Evolutionary conservation across 2,888 invertebrate species (phyloP).

Genomic region (Nesidiocoris tenuis): DNA sequence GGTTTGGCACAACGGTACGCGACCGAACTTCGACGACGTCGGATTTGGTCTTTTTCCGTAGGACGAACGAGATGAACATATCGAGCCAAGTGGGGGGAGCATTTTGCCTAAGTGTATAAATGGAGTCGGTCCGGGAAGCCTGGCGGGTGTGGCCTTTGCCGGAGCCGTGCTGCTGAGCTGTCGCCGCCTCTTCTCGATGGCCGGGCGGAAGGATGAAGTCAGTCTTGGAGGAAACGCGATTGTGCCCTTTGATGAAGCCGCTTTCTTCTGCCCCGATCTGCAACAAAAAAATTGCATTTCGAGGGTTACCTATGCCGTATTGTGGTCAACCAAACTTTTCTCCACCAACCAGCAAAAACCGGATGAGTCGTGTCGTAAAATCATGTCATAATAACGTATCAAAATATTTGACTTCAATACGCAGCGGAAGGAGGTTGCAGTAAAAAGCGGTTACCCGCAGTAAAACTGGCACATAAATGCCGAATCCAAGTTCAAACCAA

Average conservation of each 20-base stretch:
- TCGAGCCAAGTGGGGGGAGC: slow-evolving; percentile 73
- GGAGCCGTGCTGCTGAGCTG: slow-evolving; percentile 47
- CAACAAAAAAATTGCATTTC: slow-evolving; percentile 11
- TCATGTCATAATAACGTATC: no score
- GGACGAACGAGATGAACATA: slow-evolving; percentile 64
- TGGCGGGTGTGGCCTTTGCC: slow-evolving; percentile 75
- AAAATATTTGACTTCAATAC: no score
- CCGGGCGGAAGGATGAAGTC: slow-evolving; percentile 87
- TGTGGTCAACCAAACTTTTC: not conserved
- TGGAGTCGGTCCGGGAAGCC: slow-evolving; percentile 84
- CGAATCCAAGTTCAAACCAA: no score
- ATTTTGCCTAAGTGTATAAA: slow-evolving; percentile 78
- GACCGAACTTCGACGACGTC: slow-evolving; percentile 66
- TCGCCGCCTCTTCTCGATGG: slow-evolving; percentile 65
- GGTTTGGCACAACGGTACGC: slow-evolving; percentile 79
- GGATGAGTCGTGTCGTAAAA: no score
- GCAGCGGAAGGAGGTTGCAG: no score
- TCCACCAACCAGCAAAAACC: no score
- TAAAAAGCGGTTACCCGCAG: no score
- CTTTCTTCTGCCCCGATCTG: slow-evolving; percentile 47
- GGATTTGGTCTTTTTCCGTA: slow-evolving; percentile 59
- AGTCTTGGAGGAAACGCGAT: slow-evolving; percentile 79
- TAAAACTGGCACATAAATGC: no score
- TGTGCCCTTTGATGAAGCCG: slow-evolving; percentile 64
- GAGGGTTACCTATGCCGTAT: not conserved